Evolutionary conservation across 23 tunicate species (phyloP), one percentile per base, ranked within the genome.

Genomic region (Styela plicata): DNA sequence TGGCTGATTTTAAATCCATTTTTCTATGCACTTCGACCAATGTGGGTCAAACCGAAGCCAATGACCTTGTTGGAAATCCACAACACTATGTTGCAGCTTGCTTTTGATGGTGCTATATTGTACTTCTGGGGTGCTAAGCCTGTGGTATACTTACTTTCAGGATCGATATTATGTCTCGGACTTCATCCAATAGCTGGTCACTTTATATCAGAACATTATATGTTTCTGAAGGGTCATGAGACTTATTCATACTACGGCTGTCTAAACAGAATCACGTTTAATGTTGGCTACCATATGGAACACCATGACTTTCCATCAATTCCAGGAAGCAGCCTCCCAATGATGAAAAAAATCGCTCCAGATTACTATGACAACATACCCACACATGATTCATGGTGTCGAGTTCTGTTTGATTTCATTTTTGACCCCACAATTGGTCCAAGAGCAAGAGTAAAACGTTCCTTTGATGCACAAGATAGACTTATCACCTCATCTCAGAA

Each of bases 261-360:
- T 57, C 84, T 95, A 64, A 95, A 95, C 67, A 77, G 74, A 20
- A 83, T 95, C 35, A 95, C 99, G 24, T 95, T 95, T 76, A 95
- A 95, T 80, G 99, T 95, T 28, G 99, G 99, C 26, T 95, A 95
- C 61, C 99, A 95, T 67, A 84, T 89, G 31, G 99, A 95, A 61
- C 99, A 95, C 44, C 99, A 95, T 70, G 99, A 95, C 74, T 95
- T 95, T 80, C 99, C 99, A 5, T 88, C 95, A 21, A 95, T 95
- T 63, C 96, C 99, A 2, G 82, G 91, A 62, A 44, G 92, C 34
- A 89, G 91, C 74, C 78, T 95, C 21, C 99, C 99, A 13, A 74
- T 88, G 85, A 78, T 95, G 89, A 90, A 87, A 79, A 95, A 89
- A 64, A 95, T 95, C 34, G 99, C 96, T 25, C 99, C 99, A 3